phyloP scores from a whole-genome alignment of 2,888 invertebrate genomes.

The Mesochorus sp. region DNA sequence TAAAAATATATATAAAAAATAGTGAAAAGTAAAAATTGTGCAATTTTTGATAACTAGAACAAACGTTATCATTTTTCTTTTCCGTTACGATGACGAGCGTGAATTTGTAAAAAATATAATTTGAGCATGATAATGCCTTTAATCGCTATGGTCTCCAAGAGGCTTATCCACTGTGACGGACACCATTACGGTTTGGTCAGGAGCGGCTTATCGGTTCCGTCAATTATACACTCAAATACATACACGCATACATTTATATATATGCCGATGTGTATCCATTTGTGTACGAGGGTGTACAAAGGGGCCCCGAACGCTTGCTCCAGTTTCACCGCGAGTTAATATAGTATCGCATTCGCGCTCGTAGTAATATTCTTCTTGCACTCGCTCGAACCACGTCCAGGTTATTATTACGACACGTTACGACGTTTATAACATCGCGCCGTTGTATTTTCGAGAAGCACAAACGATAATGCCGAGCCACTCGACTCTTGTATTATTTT shows the following conservation, averaged over 20 bases:
- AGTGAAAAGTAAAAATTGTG: neutral
- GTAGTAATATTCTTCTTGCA: conserved; percentile 19
- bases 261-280: too few species aligned
- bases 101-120: neutral
- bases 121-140: neutral
- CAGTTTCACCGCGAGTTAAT: conserved; percentile 51
- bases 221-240: neutral
- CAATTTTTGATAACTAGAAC: too few species aligned
- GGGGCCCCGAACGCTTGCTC: conserved; percentile 45
- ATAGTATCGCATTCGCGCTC: conserved; percentile 51
- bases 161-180: conserved; percentile 26
- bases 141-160: neutral
- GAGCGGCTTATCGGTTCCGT: conserved; percentile 21
- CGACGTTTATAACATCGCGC: conserved; percentile 34
- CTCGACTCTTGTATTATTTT: conserved; percentile 25
- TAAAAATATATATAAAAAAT: too few species aligned
- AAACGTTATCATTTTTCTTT: neutral
- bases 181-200: neutral
- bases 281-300: conserved; percentile 40
- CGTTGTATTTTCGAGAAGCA: conserved; percentile 37
- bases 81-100: neutral
- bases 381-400: conserved; percentile 26
- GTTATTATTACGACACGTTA: conserved; percentile 47
- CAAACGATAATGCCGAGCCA: conserved; percentile 25
- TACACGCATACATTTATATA: too few species aligned